phyloP scores from a whole-genome alignment of 2,113 vertebrate genomes.

The Grammomys surdaster region DNA sequence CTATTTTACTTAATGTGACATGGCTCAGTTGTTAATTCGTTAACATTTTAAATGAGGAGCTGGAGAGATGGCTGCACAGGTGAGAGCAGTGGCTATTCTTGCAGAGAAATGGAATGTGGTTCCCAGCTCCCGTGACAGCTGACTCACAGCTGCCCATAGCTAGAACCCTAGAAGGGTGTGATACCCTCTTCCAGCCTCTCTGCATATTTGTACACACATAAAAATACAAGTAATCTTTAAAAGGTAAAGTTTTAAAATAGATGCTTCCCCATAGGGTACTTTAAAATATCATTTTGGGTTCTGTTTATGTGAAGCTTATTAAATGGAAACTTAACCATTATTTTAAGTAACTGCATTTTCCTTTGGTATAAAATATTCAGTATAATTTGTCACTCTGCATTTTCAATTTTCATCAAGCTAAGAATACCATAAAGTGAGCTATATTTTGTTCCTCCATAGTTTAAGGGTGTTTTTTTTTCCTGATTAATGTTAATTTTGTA shows the following conservation, averaged over 20 bases:
- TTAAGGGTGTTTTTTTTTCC: slow-evolving; percentile 54
- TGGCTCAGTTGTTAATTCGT: neutral
- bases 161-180: too few species aligned
- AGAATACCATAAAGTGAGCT: neutral
- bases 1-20: slow-evolving; percentile 21
- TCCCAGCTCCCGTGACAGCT: neutral
- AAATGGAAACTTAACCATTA: neutral
- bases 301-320: slow-evolving; percentile 22
- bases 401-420: slow-evolving; percentile 27
- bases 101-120: neutral
- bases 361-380: slow-evolving; percentile 18
- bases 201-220: too few species aligned
- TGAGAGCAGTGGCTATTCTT: neutral
- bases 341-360: slow-evolving; percentile 45
- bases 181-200: neutral
- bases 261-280: neutral
- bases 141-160: neutral
- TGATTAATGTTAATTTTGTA: slow-evolving; percentile 77
- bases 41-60: neutral
- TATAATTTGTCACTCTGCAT: slow-evolving; percentile 24
- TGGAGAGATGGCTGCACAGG: neutral
- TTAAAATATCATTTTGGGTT: slow-evolving; percentile 25
- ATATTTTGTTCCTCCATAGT: slow-evolving; percentile 18
- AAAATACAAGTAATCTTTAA: neutral
- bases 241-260: neutral